Conservation (phyloP, 2,888 invertebrate genomes). For the Drosophila buzzatii region DNA sequence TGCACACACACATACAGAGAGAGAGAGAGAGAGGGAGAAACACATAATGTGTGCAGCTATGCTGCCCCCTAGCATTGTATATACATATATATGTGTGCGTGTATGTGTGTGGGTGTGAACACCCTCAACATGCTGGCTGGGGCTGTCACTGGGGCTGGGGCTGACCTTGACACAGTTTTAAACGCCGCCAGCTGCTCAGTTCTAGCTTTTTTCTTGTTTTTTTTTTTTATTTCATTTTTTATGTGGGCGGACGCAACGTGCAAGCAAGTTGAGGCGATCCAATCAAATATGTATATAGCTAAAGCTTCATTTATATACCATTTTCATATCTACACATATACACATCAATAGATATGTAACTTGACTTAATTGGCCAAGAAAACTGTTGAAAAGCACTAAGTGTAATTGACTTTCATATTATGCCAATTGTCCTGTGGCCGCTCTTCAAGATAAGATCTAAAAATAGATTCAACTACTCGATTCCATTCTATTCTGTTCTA, state of each 20-base stretch:
- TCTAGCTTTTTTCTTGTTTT: constrained; percentile 5
- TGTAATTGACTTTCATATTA: background rate
- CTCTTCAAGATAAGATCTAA: background rate
- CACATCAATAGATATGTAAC: background rate
- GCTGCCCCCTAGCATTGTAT: constrained; percentile 34
- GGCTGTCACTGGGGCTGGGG: constrained; percentile 32
- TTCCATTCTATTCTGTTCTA: no score
- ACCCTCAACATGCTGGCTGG: constrained; percentile 35
- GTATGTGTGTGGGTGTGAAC: constrained; percentile 24
- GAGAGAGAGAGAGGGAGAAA: no score
- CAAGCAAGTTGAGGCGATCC: constrained; percentile 9
- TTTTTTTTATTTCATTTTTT: constrained; percentile 2
- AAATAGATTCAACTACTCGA: background rate
- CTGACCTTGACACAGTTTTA: constrained; percentile 68
- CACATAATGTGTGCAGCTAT: constrained; percentile 25
- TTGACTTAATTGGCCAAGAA: constrained; percentile 10
- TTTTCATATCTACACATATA: background rate
- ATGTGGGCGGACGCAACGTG: constrained; percentile 33
- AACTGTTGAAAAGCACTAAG: background rate
- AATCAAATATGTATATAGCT: constrained; percentile 15
- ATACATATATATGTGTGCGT: constrained; percentile 13
- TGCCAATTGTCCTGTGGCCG: background rate
- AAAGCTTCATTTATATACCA: constrained; percentile 12
- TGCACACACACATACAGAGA: background rate
- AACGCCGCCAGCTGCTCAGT: constrained; percentile 39